These are phyloP conservation scores for Oophaga sylvatica DNA, from an alignment of 2,797 vertebrate genomes.

Conservation along the genomic window DNA sequence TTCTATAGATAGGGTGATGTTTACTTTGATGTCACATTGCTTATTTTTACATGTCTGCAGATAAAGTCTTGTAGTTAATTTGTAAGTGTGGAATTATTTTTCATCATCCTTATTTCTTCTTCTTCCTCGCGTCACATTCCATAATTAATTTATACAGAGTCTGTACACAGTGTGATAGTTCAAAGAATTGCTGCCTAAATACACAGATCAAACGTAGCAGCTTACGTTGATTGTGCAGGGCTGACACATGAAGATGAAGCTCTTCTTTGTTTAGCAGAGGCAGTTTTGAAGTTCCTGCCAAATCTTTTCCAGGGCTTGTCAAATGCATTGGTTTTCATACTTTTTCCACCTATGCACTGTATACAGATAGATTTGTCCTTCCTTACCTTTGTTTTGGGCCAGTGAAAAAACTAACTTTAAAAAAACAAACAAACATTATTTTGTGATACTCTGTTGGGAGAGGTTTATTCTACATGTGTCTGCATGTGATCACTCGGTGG, in stretches of 20 bases:
- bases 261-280: too few relatives aligned
- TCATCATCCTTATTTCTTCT: neutral
- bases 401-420: too few relatives aligned
- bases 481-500: too few relatives aligned
- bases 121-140: neutral
- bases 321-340: too few relatives aligned
- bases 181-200: neutral
- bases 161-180: neutral
- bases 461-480: too few relatives aligned
- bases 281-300: too few relatives aligned
- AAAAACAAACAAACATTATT: too few relatives aligned
- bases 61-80: neutral
- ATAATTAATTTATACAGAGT: neutral
- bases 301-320: too few relatives aligned
- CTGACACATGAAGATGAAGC: neutral
- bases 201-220: neutral
- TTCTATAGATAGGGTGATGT: neutral
- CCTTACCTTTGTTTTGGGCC: too few relatives aligned
- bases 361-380: too few relatives aligned
- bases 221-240: neutral
- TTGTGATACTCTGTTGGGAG: too few relatives aligned
- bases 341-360: too few relatives aligned
- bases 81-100: neutral
- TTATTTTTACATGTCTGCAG: constrained; percentile 13
- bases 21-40: neutral